Evolutionary conservation across 92 coral and sea anemone species (phyloP), one percentile per base, ranked within the genome.

Genomic region (Zoanthus gigantus): DNA sequence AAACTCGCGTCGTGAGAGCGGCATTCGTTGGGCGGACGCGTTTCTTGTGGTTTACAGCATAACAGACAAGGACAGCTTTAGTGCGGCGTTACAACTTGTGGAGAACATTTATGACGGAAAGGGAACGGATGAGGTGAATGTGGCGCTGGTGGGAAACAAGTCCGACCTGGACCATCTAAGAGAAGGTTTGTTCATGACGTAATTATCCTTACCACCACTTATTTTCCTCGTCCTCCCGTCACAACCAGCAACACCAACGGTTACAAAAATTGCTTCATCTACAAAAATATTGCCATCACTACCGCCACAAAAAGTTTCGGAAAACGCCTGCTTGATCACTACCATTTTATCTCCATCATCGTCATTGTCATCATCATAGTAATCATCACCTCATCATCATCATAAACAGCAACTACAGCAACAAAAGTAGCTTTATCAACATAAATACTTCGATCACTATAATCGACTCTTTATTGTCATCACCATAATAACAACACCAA

Each of bases 31-130:
- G 99, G 99, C 98, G 6, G 99, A 97, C 88, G 99, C 97, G 0
- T 97, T 97, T 68, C 92, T 96, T 16, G 99, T 97, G 13, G 96
- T 96, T n/a, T 97, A 97, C 89, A 92, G 97, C n/a, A 92, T 97
- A 37, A 97, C 99, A 28, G 99, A 97, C 78, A 97, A 92, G 85
- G 93, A 93, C 76, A 97, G 99, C 91, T 97, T 97, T 78, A 94
- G 96, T 80, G 90, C 95, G 23, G 99, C 99, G 0, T 84, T 95
- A 6, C 98, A 95, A 72, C 87, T 94, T 37, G 96, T 97, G 58
- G 95, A 94, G 65, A 92, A 92, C 18, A 96, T 97, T 54, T 94
- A 95, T 80, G 98, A 95, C 53, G 94, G 93, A 47, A 97, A 97
- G 86, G 98, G 95, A 47, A 97, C 98, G 5, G 96, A 95, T 71